Evolutionary conservation across 2,797 vertebrate genomes (phyloP).

Genomic region (Meda fulgida): DNA sequence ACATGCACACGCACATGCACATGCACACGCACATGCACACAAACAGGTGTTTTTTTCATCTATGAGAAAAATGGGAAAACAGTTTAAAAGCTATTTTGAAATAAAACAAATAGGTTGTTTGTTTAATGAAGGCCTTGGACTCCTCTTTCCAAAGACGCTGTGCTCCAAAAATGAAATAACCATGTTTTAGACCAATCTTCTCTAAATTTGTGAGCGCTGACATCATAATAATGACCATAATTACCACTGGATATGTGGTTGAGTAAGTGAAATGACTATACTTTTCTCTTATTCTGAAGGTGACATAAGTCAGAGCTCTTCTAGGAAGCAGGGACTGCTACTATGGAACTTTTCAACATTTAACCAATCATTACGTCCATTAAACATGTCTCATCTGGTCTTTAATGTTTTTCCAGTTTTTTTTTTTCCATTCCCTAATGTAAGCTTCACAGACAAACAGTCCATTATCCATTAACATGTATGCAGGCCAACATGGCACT

Average conservation of each 20-base stretch:
- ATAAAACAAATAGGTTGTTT: neutral
- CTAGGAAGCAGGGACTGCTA: neutral
- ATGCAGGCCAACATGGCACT: neutral
- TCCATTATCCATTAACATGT: neutral
- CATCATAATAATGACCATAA: constrained; percentile 36
- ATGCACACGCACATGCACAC: neutral
- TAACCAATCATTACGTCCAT: constrained; percentile 2
- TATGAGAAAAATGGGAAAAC: too few relatives aligned
- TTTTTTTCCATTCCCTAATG: neutral
- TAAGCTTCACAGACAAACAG: neutral
- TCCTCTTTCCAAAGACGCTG: neutral
- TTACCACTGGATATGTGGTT: neutral
- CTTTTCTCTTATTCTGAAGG: constrained; percentile 2
- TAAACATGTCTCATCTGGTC: constrained; percentile 24
- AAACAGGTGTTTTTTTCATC: too few relatives aligned
- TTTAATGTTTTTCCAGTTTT: neutral
- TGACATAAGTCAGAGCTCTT: constrained; percentile 8
- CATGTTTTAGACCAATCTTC: constrained; percentile 33
- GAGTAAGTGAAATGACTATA: constrained; percentile 19
- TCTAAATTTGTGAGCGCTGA: neutral
- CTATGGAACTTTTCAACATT: constrained; percentile 27
- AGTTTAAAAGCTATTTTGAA: neutral
- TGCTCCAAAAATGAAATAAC: neutral
- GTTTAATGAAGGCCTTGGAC: neutral
- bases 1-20: neutral